Conservation (phyloP, 1,140 invertebrate genomes). For the Leucophenga varia region DNA sequence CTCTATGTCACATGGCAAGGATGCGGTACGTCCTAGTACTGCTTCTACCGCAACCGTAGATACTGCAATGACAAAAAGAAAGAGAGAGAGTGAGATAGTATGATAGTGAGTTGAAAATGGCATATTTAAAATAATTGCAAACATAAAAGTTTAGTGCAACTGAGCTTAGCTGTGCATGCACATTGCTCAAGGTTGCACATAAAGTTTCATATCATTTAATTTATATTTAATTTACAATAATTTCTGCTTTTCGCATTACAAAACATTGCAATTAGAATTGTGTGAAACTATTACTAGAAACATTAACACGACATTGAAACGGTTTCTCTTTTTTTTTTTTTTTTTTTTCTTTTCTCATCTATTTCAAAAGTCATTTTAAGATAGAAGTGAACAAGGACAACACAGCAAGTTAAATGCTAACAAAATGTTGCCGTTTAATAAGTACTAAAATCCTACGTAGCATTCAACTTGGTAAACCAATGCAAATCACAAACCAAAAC, state of each 20-base stretch:
- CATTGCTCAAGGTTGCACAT: too few species aligned
- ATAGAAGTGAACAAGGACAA: too few species aligned
- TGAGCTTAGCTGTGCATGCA: too few species aligned
- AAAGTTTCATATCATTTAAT: too few species aligned
- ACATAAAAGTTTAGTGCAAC: too few species aligned
- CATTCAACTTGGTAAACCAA: background rate
- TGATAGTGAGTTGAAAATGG: constrained; percentile 3
- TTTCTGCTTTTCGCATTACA: too few species aligned
- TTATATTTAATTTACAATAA: too few species aligned
- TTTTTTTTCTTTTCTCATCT: constrained; percentile 28
- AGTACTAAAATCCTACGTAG: too few species aligned
- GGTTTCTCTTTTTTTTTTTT: constrained; percentile 12
- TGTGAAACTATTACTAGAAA: constrained; percentile 40
- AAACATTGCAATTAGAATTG: too few species aligned
- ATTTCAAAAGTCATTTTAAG: too few species aligned
- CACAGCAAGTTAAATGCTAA: constrained; percentile 45
- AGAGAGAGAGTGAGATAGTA: background rate
- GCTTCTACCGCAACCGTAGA: constrained; percentile 73
- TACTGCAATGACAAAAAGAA: constrained; percentile 64
- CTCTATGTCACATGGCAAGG: constrained; percentile 82
- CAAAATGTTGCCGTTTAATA: constrained; percentile 34
- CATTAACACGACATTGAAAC: constrained; percentile 53
- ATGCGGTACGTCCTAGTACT: constrained; percentile 75
- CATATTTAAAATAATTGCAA: too few species aligned
- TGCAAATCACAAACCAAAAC: constrained; percentile 20